Evolutionary conservation across 2,797 vertebrate genomes (phyloP).

Genomic region (Oreortyx pictus): DNA sequence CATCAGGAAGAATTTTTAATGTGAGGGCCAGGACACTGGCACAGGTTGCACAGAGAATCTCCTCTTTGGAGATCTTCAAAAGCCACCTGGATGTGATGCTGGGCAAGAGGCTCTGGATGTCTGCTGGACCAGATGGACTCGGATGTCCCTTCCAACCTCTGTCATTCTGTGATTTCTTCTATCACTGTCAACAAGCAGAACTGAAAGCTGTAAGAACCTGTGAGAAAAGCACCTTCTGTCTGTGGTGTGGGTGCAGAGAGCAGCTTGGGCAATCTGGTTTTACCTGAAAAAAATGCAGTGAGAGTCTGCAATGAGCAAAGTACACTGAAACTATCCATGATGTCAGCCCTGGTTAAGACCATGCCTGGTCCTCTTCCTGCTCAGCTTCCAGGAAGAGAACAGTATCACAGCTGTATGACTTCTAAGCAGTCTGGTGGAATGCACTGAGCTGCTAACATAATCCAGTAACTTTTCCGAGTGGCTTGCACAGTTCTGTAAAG

Average conservation of each 20-base stretch:
- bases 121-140: neutral
- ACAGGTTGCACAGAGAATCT: neutral
- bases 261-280: neutral
- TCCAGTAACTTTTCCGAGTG: neutral
- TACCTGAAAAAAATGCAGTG: neutral
- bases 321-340: neutral
- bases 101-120: neutral
- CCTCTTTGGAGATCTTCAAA: neutral
- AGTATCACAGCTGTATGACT: neutral
- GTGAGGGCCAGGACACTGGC: neutral
- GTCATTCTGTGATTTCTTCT: neutral
- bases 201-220: neutral
- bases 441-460: neutral
- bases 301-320: neutral
- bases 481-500: neutral
- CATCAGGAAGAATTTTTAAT: neutral
- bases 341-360: accelerated
- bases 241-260: neutral
- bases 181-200: neutral
- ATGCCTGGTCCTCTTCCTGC: neutral
- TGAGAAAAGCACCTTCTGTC: neutral
- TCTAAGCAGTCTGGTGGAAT: neutral
- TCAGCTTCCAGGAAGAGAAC: neutral
- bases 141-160: neutral
- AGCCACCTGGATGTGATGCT: neutral